Percentiles rank a stretch among this genome's conserved stretches.
Evolutionary conservation across 1,140 invertebrate species (phyloP).

Genomic region (Drosophila biarmipes): DNA sequence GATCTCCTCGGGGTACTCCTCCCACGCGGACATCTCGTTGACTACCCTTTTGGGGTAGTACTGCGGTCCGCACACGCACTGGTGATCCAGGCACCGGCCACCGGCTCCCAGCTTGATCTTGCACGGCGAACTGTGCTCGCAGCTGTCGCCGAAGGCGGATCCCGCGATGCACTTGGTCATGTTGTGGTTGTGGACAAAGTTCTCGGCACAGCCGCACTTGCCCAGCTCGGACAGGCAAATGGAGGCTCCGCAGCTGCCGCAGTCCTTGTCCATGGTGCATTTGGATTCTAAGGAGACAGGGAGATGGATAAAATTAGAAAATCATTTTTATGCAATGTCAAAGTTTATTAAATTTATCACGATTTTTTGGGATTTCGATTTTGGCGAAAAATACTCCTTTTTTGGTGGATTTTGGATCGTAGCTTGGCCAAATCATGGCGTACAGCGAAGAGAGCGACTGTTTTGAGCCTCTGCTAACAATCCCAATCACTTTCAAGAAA

Average conservation of each 20-base stretch:
- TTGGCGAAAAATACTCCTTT: too few relatives aligned
- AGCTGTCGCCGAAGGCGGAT: slow-evolving; percentile 13
- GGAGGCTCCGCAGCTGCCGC: slow-evolving; percentile 14
- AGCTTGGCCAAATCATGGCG: too few relatives aligned
- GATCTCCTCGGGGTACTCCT: background rate
- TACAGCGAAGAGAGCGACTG: too few relatives aligned
- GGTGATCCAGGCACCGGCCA: slow-evolving; percentile 41
- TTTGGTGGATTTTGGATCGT: too few relatives aligned
- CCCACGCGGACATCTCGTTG: slow-evolving; percentile 2
- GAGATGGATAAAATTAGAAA: background rate
- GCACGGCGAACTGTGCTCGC: slow-evolving; percentile 35
- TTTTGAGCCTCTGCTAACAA: too few relatives aligned
- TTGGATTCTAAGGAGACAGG: slow-evolving; percentile 2
- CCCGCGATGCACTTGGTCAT: slow-evolving; percentile 47
- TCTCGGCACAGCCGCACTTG: slow-evolving; percentile 51
- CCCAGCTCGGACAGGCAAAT: slow-evolving; percentile 27
- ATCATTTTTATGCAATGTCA: too few relatives aligned
- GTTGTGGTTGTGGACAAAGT: slow-evolving; percentile 46
- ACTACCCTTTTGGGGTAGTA: slow-evolving; percentile 39
- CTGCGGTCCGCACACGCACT: slow-evolving; percentile 32
- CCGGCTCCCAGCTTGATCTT: slow-evolving; percentile 41
- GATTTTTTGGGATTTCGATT: too few relatives aligned
- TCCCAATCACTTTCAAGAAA: too few relatives aligned
- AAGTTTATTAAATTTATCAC: too few relatives aligned
- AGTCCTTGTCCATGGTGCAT: slow-evolving; percentile 34